Conservation (phyloP, 2,888 invertebrate species). For the Drosophila quinaria region DNA sequence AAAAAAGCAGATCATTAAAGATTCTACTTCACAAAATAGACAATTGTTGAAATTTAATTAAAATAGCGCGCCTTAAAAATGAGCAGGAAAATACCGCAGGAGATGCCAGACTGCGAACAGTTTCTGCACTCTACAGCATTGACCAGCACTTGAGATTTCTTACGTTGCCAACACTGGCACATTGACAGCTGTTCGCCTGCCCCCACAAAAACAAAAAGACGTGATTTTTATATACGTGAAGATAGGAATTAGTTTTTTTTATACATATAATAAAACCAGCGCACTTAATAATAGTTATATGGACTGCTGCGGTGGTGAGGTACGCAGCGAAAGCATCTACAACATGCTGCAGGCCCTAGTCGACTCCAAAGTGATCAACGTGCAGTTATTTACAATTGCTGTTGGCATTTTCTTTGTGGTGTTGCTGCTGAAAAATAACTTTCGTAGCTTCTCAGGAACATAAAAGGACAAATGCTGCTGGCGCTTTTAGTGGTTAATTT, state of each 20-base stretch:
- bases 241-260: slow-evolving; percentile 43
- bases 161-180: slow-evolving; percentile 24
- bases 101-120: slow-evolving; percentile 2
- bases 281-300: slow-evolving; percentile 59
- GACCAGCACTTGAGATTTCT: slow-evolving; percentile 30
- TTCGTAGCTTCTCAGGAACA: slow-evolving; percentile 82
- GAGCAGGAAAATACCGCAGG: not conserved
- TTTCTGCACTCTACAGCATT: not conserved
- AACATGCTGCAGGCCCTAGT: slow-evolving; percentile 83
- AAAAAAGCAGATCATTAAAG: too few species aligned
- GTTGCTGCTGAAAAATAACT: slow-evolving; percentile 83
- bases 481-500: slow-evolving; percentile 56
- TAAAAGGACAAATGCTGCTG: slow-evolving; percentile 45
- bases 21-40: not conserved
- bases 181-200: slow-evolving; percentile 42
- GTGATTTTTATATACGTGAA: slow-evolving; percentile 36
- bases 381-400: slow-evolving; percentile 83
- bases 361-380: slow-evolving; percentile 83
- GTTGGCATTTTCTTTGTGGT: slow-evolving; percentile 84
- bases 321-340: slow-evolving; percentile 81
- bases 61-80: not conserved
- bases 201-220: slow-evolving; percentile 33
- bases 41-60: not conserved
- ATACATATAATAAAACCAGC: slow-evolving; percentile 12
- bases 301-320: slow-evolving; percentile 83